Evolutionary conservation across 2,888 invertebrate species (phyloP).

Genomic region (Cerceris ruficornis): DNA sequence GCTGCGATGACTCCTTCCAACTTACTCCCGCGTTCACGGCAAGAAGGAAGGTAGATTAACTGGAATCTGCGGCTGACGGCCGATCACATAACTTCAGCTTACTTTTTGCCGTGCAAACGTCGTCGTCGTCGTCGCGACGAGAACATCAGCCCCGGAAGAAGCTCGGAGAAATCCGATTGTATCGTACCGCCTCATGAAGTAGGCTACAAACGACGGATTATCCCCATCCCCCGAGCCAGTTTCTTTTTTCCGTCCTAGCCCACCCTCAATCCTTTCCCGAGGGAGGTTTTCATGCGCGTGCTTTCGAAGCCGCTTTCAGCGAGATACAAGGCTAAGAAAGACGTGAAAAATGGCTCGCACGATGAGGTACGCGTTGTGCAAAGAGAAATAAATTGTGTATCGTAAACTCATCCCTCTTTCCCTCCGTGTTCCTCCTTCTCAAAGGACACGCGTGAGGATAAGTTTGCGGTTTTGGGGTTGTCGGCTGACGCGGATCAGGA

Average conservation of each 20-base stretch:
- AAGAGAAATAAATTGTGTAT: conserved; percentile 32
- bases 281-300: conserved; percentile 1
- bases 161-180: conserved; percentile 25
- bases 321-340: neutral
- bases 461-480: neutral
- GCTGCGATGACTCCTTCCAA: neutral
- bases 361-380: conserved; percentile 2
- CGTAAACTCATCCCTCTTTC: neutral
- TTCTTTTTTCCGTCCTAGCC: neutral
- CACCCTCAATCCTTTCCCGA: neutral
- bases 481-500: conserved; percentile 8
- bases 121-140: neutral
- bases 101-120: neutral
- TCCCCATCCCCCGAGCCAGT: conserved; percentile 1
- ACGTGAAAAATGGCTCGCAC: conserved; percentile 29
- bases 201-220: conserved; percentile 39
- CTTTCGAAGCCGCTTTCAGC: neutral
- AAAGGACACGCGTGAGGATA: neutral
- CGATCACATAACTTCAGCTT: neutral
- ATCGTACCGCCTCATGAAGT: conserved; percentile 25
- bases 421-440: neutral
- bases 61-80: neutral
- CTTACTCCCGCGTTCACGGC: neutral
- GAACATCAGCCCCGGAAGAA: conserved; percentile 5
- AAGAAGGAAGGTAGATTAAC: neutral